Evolutionary conservation across 2,888 invertebrate species (phyloP), one percentile per base, ranked within the genome.

Genomic region (Tenthredo livida): DNA sequence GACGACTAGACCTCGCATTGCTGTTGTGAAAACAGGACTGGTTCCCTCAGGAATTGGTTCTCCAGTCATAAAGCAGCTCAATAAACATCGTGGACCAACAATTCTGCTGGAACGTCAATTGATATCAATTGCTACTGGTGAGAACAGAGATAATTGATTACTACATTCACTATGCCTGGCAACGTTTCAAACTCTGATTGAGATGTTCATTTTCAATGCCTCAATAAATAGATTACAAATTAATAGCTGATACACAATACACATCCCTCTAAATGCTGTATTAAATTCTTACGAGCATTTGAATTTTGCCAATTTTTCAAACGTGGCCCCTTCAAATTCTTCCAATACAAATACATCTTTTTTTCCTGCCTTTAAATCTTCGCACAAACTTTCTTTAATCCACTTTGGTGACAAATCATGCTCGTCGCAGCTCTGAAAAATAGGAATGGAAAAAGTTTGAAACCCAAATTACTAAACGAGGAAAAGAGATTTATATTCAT

Each of bases 71-170:
- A 98, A 93, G 90, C 98, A 98, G 72, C 95, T 95, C 80, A 97
- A 94, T 21, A 98, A 92, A 91, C 98, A 98, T 84, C 96, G 95
- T 0, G 98, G 97, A 0, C 98, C 98, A 85, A 98, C 94, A 87
- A 98, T 95, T 91, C 98, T 97, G 93, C 92, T 94, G 89, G 89
- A 92, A 90, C 88, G 82, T 12, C 21, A 75, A 29, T 83, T 54
- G 77, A 54, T 7, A 33, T 33, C n/a, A 54, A 17, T 29, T 50
- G 50, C 29, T 54, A 85, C 40, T 21, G 33, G 7, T 85, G 65
- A 84, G n/a, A 75, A 73, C 73, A 84, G 80, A 25, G n/a, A 33
- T 33, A 33, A 33, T 15, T 33, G 33, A 67, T 61, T 9, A 61
- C 50, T 50, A 61, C 12, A 33, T 15, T 67, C 15, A 17, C 15